These are phyloP conservation scores for Montipora capricornis DNA, from an alignment of 64 coral and sea anemone genomes.

Conservation along the genomic window DNA sequence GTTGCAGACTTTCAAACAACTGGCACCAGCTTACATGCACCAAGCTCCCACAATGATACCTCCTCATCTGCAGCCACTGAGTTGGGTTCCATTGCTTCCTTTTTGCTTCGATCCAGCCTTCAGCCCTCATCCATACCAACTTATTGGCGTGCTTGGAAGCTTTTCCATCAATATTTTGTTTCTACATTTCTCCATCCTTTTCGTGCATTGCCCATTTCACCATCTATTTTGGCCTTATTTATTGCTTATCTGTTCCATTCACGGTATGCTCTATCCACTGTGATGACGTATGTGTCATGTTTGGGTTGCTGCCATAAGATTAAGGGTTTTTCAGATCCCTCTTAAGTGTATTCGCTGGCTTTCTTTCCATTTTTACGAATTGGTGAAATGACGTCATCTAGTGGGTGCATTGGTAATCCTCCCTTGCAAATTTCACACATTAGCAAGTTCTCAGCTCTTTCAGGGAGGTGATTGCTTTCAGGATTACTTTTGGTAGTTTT, in stretches of 20 bases:
- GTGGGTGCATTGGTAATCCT: no score
- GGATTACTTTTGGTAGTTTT: no score
- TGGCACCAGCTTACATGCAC: conserved; percentile 48
- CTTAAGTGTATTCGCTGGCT: neutral
- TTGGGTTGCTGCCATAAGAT: conserved; percentile 41
- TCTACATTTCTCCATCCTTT: conserved; percentile 18
- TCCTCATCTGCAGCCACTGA: conserved; percentile 41
- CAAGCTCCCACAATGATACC: conserved; percentile 42
- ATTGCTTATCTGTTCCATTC: conserved; percentile 40
- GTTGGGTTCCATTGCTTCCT: conserved; percentile 31
- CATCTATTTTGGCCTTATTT: conserved; percentile 28
- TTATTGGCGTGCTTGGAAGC: conserved; percentile 37
- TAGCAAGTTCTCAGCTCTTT: no score
- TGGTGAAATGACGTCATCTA: no score
- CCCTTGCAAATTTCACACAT: no score
- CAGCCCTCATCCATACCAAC: conserved; percentile 43
- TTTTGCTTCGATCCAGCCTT: conserved; percentile 18
- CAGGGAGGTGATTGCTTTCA: no score
- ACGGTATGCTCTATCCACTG: conserved; percentile 43
- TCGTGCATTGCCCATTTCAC: no score
- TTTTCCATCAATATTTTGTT: conserved; percentile 22
- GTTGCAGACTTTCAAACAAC: conserved; percentile 46
- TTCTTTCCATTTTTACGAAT: no score
- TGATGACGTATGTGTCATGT: conserved; percentile 22
- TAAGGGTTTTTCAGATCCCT: conserved; percentile 4